Conservation (phyloP, 2,113 vertebrate species). For the Notarius quadriscutis region DNA sequence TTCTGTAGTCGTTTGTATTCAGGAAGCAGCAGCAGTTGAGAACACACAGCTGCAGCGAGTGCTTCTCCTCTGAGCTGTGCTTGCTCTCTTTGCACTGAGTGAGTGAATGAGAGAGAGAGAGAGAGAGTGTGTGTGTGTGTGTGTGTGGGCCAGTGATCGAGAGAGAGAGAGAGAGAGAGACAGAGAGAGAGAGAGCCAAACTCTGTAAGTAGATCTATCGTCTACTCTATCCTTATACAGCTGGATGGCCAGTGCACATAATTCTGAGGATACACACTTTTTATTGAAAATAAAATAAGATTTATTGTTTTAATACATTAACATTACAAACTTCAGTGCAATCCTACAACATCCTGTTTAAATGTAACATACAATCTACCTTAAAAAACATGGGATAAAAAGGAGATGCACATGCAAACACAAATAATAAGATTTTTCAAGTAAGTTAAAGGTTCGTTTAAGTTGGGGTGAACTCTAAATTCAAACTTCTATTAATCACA, state of each 20-base stretch:
- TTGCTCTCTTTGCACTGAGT: constrained; percentile 41
- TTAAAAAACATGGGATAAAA: neutral
- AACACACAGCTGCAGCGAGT: constrained; percentile 51
- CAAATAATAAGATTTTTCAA: neutral
- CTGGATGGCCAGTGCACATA: too few relatives aligned
- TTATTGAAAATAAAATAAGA: neutral
- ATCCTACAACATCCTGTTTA: too few relatives aligned
- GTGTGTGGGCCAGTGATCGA: constrained; percentile 30
- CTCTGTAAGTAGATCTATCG: constrained; percentile 79
- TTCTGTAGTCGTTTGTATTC: constrained; percentile 29
- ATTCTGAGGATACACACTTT: neutral
- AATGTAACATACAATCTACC: neutral
- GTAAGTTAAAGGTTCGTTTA: neutral
- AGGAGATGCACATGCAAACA: neutral
- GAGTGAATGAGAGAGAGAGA: constrained; percentile 33
- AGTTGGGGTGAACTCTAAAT: neutral
- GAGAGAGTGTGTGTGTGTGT: constrained; percentile 34
- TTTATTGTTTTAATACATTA: neutral
- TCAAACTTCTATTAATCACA: neutral
- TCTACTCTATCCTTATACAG: neutral
- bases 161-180: constrained; percentile 34
- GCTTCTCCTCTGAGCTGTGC: constrained; percentile 41
- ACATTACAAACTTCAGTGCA: neutral
- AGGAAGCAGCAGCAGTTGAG: constrained; percentile 43
- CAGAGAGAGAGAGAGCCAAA: constrained; percentile 49